phyloP scores from a whole-genome alignment of 2,888 invertebrate species.

The Yponomeuta malinellus region DNA sequence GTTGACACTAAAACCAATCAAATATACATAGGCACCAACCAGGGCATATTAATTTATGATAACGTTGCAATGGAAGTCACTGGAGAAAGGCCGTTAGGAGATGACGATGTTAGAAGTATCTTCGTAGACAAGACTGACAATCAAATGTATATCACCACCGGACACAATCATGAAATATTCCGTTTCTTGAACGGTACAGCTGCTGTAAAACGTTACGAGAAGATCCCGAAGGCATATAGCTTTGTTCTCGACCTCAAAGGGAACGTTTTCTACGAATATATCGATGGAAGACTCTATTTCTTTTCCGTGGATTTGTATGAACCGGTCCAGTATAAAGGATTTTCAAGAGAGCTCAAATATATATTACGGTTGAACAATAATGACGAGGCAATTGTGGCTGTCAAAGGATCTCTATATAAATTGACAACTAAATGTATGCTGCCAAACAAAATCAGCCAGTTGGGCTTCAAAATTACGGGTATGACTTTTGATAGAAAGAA shows the following conservation, averaged over 20 bases:
- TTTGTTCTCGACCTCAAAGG: conserved; percentile 57
- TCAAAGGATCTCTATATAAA: conserved; percentile 56
- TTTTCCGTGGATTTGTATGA: conserved; percentile 54
- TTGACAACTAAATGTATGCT: conserved; percentile 50
- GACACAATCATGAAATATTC: conserved; percentile 56
- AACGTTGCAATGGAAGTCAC: conserved; percentile 52
- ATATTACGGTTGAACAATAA: conserved; percentile 52
- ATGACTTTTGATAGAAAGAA: conserved; percentile 56
- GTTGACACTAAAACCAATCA: conserved; percentile 44
- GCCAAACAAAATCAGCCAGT: conserved; percentile 55
- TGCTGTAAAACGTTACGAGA: conserved; percentile 58
- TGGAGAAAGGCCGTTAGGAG: conserved; percentile 59
- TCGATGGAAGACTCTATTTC: conserved; percentile 62
- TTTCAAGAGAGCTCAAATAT: conserved; percentile 60
- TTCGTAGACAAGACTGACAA: conserved; percentile 58
- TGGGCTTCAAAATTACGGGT: conserved; percentile 63
- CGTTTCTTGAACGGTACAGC: conserved; percentile 58
- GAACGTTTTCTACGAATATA: conserved; percentile 59
- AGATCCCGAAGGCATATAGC: conserved; percentile 59
- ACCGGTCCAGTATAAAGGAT: conserved; percentile 64
- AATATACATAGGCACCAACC: conserved; percentile 63
- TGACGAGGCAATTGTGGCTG: conserved; percentile 60
- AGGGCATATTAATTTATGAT: conserved; percentile 58
- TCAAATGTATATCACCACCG: conserved; percentile 62
- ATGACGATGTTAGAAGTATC: conserved; percentile 59